Evolutionary conservation across 2,888 invertebrate genomes (phyloP).

Genomic region (Lasioglossum pauxillum): DNA sequence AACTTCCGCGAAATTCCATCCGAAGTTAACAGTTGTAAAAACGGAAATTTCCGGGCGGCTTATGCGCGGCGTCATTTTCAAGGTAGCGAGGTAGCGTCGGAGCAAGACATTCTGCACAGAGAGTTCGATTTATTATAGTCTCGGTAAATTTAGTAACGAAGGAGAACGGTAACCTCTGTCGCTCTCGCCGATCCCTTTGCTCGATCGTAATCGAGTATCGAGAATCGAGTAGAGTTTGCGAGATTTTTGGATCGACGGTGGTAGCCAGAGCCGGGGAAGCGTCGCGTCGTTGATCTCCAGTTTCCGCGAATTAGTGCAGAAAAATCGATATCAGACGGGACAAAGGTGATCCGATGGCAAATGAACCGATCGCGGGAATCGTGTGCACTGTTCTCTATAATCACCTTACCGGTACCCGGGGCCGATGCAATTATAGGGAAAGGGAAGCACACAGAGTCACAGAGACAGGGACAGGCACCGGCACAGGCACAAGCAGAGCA

Average conservation of each 20-base stretch:
- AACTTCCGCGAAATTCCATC: neutral
- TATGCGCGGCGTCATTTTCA: neutral
- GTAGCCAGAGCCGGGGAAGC: neutral
- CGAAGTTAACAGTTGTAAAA: neutral
- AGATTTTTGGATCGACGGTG: neutral
- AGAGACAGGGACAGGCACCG: neutral
- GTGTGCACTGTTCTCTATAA: slow-evolving; percentile 5
- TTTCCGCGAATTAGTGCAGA: slow-evolving; percentile 2
- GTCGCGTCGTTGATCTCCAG: neutral
- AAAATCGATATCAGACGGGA: neutral
- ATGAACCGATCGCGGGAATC: neutral
- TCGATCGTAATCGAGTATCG: neutral
- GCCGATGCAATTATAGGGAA: neutral
- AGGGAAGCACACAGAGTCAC: neutral
- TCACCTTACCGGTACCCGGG: neutral
- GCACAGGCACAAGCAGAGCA: neutral
- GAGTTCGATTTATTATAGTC: neutral
- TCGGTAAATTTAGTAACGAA: neutral
- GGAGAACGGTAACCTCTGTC: neutral
- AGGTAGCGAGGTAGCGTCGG: too few species aligned
- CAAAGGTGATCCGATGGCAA: neutral
- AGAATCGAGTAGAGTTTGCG: neutral
- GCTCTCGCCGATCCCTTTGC: neutral
- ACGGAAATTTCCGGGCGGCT: neutral
- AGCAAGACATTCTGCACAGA: neutral